Percentiles rank a stretch among this genome's conserved stretches.
Conservation (phyloP, 2,797 vertebrate species). For the Synanceia verrucosa region DNA sequence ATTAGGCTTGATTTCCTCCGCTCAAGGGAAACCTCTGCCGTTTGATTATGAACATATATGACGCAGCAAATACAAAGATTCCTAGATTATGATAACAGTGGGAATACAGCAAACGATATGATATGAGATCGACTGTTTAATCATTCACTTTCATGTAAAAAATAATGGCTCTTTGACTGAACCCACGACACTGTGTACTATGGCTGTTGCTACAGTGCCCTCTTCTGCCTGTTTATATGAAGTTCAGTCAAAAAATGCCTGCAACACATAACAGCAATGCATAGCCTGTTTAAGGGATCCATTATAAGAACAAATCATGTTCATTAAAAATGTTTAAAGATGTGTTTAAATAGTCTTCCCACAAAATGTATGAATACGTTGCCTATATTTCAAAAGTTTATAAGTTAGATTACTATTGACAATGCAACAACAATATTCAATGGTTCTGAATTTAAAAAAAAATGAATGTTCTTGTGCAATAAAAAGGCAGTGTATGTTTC, state of each 20-base stretch:
- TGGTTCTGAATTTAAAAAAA: not conserved
- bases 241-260: slow-evolving; percentile 11
- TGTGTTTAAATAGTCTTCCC: not conserved
- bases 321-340: not conserved
- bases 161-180: not conserved
- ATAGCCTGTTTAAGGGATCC: not conserved
- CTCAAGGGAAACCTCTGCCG: slow-evolving; percentile 19
- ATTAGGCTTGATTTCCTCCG: slow-evolving; percentile 50
- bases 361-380: not conserved
- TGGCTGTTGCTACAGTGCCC: slow-evolving; percentile 68
- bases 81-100: slow-evolving; percentile 14
- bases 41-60: slow-evolving; percentile 21
- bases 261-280: not conserved
- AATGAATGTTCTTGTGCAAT: slow-evolving; percentile 1
- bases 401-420: not conserved
- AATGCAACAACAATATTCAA: not conserved
- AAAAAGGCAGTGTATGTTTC: slow-evolving; percentile 4
- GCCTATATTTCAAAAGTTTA: not conserved
- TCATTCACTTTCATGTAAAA: slow-evolving; percentile 19
- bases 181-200: not conserved
- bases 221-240: slow-evolving; percentile 55
- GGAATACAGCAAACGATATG: slow-evolving; percentile 16
- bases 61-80: slow-evolving; percentile 21
- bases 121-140: slow-evolving; percentile 23
- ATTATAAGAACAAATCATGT: not conserved